phyloP scores from a whole-genome alignment of 2,113 vertebrate species.

The Pandion haliaetus region DNA sequence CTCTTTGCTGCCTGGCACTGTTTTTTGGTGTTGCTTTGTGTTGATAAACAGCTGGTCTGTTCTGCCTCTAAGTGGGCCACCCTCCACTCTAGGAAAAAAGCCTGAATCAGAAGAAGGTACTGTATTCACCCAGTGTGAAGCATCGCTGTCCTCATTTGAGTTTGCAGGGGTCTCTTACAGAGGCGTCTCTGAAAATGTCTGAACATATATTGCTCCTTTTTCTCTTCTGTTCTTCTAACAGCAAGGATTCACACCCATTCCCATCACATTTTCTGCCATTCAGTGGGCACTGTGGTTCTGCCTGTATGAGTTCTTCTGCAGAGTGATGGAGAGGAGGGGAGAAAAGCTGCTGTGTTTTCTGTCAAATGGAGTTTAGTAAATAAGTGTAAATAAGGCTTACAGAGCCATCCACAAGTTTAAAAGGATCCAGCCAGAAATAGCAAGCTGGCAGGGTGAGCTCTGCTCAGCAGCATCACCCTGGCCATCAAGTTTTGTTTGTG shows the following conservation, averaged over 20 bases:
- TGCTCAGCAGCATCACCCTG: constrained; percentile 4
- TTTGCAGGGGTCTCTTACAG: background rate
- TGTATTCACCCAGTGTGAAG: background rate
- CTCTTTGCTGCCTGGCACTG: background rate
- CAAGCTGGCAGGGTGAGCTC: background rate
- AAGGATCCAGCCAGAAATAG: constrained; percentile 42
- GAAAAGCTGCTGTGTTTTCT: constrained; percentile 21
- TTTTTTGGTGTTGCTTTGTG: background rate
- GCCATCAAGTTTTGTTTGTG: background rate
- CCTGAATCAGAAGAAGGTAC: background rate
- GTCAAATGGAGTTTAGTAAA: constrained; percentile 54
- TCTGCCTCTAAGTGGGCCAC: background rate
- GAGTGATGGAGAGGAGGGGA: fast-evolving
- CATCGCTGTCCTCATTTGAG: background rate
- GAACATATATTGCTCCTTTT: background rate
- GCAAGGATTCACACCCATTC: constrained; percentile 43
- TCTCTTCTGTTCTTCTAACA: background rate
- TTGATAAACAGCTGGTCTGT: background rate
- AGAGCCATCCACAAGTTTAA: constrained; percentile 38
- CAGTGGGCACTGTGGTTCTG: background rate
- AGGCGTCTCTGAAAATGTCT: background rate
- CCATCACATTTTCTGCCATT: constrained; percentile 40
- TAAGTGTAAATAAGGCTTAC: constrained; percentile 48
- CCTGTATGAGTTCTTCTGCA: background rate
- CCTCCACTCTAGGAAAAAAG: background rate